These are phyloP conservation scores for Silurus glanis DNA, from an alignment of 2,113 vertebrate genomes.

Conservation along the genomic window DNA sequence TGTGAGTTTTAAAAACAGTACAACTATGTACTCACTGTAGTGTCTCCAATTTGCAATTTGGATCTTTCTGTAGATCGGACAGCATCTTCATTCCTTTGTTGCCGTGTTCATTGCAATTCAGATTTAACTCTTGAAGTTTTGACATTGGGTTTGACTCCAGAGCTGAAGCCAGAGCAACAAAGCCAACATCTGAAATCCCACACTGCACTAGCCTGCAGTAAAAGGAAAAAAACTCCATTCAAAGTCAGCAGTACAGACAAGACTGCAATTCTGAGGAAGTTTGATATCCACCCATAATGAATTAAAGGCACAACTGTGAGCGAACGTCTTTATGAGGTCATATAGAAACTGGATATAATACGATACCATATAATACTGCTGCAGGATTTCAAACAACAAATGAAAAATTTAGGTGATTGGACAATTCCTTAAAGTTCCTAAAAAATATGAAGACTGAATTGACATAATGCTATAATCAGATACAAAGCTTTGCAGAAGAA, in stretches of 20 bases:
- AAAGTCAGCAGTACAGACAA: not conserved
- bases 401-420: not conserved
- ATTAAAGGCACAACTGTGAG: not conserved
- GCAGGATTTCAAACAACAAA: not conserved
- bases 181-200: conserved; percentile 2
- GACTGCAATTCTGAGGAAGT: not conserved
- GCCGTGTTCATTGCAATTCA: not conserved
- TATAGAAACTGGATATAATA: not conserved
- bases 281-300: not conserved
- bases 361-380: not conserved
- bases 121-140: conserved; percentile 3
- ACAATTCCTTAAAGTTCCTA: not conserved
- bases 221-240: not conserved
- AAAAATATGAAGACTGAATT: not conserved
- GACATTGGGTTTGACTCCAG: not conserved
- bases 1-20: not conserved
- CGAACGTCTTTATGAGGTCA: not conserved
- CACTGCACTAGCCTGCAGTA: not conserved
- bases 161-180: conserved; percentile 19
- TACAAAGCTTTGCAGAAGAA: too few species aligned
- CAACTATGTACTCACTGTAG: conserved; percentile 11
- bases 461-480: not conserved
- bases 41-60: conserved; percentile 7
- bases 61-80: not conserved
- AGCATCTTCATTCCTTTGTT: not conserved